Conservation (phyloP, 2,888 invertebrate genomes). For the Platynereis dumerilii region DNA sequence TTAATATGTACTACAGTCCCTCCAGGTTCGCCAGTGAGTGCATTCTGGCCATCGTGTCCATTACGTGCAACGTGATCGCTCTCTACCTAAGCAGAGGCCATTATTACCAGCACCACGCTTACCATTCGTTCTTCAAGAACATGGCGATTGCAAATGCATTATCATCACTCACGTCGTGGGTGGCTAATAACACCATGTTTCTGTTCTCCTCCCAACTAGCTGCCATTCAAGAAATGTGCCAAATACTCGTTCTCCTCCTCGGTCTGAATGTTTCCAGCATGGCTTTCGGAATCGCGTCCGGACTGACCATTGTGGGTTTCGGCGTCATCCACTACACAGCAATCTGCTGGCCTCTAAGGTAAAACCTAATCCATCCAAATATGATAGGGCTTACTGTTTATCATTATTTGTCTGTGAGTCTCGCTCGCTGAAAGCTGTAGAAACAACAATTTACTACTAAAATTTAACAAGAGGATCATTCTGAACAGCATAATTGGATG, state of each 20-base stretch:
- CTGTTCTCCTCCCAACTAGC: constrained; percentile 13
- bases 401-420: too few species aligned
- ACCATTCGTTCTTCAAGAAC: constrained; percentile 18
- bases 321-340: constrained; percentile 14
- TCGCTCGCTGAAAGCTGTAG: too few species aligned
- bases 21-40: constrained; percentile 15
- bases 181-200: constrained; percentile 16
- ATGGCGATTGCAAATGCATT: constrained; percentile 14
- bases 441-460: too few species aligned
- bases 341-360: constrained; percentile 21
- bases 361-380: too few species aligned
- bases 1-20: constrained; percentile 9
- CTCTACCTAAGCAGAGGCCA: constrained; percentile 10
- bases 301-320: constrained; percentile 20
- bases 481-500: too few species aligned
- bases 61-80: constrained; percentile 9
- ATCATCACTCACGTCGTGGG: constrained; percentile 7
- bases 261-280: constrained; percentile 9
- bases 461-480: too few species aligned
- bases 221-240: neutral
- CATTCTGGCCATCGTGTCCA: constrained; percentile 2
- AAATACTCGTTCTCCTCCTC: constrained; percentile 10
- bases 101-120: constrained; percentile 16
- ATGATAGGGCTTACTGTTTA: too few species aligned
- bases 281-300: constrained; percentile 14